Base-by-base conservation (phyloP, 37 sponge, comb jelly and placozoan genomes). In the Chondrosia reniformis region DNA sequence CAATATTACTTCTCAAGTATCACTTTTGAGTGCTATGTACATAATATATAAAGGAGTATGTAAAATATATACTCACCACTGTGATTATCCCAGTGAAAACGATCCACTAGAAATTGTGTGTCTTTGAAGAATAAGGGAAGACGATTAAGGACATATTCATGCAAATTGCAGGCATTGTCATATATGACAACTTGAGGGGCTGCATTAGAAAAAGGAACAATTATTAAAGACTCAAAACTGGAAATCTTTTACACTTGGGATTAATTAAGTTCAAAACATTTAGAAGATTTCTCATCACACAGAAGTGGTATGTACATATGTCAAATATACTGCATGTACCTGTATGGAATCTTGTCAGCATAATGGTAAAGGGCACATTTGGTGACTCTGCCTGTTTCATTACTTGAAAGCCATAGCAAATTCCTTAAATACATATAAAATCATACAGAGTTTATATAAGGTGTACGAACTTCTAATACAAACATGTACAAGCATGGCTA, bases 341-440 rank as follows among this genome's bases (percentile, higher is more conserved):
- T 10, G 9, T 13, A 5, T 22, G 34, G 73, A 81, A 81, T 45
- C 82, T 71, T 55, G 74, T 38, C 8, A 63, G 63, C 31, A 82
- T 17, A 74, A 82, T 75, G 13, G 55, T 25, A 43, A 82, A 82
- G 9, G 76, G 83, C 22, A 32, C 39, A 22, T 82, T 82, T 2
- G 76, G 83, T 6, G 83, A 82, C 46, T 82, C 83, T 45, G 40
- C 24, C 32, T 22, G 28, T 25, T 37, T 13, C 76, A 82, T 74
- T 24, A 75, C 83, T 82, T 82, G 34, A 74, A 82, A 82, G 4
- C 83, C 83, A 75, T 75, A 82, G 40, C 83, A 82, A 17, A 82
- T 54, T 58, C 83, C 82, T 81, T 74, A 32, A 81, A 13, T 57
- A 6, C 17, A 4, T 6, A 25, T 45, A 34, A 8, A 32, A 62